These are phyloP conservation scores for Tauraco hartlaubi DNA, from an alignment of 2,797 vertebrate species.

Conservation along the genomic window DNA sequence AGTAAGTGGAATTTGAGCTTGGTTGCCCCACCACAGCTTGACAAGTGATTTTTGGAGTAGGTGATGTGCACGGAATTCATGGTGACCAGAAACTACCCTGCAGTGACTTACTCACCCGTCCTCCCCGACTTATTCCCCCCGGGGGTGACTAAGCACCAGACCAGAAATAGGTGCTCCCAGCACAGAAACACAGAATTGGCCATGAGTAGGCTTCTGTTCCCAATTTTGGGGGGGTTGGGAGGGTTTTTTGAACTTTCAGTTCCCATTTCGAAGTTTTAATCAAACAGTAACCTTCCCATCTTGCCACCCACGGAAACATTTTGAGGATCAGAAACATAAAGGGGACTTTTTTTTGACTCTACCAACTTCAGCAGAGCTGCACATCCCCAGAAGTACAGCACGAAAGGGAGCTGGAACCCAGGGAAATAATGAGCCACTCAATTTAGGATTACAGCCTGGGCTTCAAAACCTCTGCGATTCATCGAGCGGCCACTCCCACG, in stretches of 20 bases:
- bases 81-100: neutral
- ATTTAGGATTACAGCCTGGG: neutral
- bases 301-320: neutral
- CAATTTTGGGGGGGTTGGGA: too few species aligned
- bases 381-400: neutral
- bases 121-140: neutral
- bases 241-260: neutral
- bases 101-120: neutral
- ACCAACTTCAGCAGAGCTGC: neutral
- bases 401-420: fast-evolving
- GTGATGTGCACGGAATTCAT: neutral
- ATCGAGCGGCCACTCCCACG: neutral
- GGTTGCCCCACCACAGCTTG: neutral
- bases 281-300: neutral
- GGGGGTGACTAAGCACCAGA: neutral
- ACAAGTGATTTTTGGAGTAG: neutral
- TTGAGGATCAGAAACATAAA: neutral
- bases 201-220: neutral
- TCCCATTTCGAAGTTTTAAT: neutral
- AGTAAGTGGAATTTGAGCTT: fast-evolving
- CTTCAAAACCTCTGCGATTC: neutral
- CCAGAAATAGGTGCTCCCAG: neutral
- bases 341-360: neutral
- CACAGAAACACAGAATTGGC: neutral
- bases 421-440: neutral